Conservation (phyloP, 2,888 invertebrate genomes). For the Hypena proboscidalis region DNA sequence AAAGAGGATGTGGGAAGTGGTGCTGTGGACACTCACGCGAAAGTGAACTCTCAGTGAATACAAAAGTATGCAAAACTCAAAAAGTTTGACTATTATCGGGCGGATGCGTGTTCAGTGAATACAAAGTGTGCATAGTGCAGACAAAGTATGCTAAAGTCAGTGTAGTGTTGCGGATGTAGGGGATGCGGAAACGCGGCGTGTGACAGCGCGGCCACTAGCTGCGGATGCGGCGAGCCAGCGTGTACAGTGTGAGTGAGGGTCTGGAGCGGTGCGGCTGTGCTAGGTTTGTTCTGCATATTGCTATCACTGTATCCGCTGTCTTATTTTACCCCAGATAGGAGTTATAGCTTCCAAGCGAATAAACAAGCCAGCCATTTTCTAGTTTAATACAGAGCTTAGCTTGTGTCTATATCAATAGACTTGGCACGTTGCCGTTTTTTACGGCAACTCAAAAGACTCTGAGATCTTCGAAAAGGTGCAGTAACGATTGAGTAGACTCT, state of each 20-base stretch:
- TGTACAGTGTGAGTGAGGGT: conserved; percentile 81
- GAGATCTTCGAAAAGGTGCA: no score
- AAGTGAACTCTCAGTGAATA: conserved; percentile 7
- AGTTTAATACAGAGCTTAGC: no score
- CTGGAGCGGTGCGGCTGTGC: conserved; percentile 80
- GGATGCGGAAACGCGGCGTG: conserved; percentile 61
- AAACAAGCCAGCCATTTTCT: no score
- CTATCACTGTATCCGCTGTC: no score
- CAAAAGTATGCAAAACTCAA: conserved; percentile 39
- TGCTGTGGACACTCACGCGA: conserved; percentile 2
- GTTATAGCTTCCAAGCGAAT: no score
- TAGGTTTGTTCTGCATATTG: conserved; percentile 53
- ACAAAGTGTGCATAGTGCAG: conserved; percentile 9
- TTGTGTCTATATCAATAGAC: no score
- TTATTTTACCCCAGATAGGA: no score
- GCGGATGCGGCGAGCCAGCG: conserved; percentile 81
- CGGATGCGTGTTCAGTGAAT: conserved; percentile 22
- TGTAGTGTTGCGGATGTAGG: conserved; percentile 45
- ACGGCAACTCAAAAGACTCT: no score
- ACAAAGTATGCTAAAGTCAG: conserved; percentile 35
- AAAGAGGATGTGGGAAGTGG: conserved; percentile 2
- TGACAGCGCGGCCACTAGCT: conserved; percentile 62
- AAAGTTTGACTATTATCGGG: conserved; percentile 27
- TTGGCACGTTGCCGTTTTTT: no score
- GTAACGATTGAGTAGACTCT: no score